Evolutionary conservation across 1,140 invertebrate genomes (phyloP), one percentile per base, ranked within the genome.

Genomic region (Akabosia matsudoensis): DNA sequence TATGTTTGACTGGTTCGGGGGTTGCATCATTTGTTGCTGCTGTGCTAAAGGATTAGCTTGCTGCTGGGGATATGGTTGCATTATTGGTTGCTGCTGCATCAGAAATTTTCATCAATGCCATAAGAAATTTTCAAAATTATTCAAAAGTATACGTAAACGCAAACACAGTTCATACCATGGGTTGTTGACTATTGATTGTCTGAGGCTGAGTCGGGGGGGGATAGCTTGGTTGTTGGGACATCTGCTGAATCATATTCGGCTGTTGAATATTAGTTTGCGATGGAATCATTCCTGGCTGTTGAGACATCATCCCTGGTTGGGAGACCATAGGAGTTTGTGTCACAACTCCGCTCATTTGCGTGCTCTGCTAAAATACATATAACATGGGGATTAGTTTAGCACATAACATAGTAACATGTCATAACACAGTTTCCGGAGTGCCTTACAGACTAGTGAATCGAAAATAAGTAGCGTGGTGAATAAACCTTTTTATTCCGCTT

Each of bases 21-120:
- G 70, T 22, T 3, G 70, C 70, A 51, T 72, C 33, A 51, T 34
- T 34, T 72, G 70, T 24, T 34, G 70, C 33, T 72, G 70, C 16
- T 24, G 33, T 51, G 30, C 4, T 45, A 67, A 56, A 37, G 71
- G 74, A 16, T 78, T 67, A 67, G 61, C 51, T 70, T 81, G 78
- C 33, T 52, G 64, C 61, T 79, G 78, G 54, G 75, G 72, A 73
- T 73, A 79, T 52, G 52, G 71, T 70, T 80, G 79, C 33, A 80
- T 74, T 56, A 80, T 71, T 24, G 72, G 73, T 70, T 78, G 77
- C 34, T 78, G 76, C 34, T 67, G 72, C 72, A 67, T 16, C 4
- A 72, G 70, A 45, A 37, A 72, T 22, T 4, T 45, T 37, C 26
- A 22, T 30, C 61, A 67, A 67, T 31, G 28, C n/a, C n/a, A n/a